phyloP scores from a whole-genome alignment of 2,888 invertebrate genomes.

The Eucriotettix oculatus region DNA sequence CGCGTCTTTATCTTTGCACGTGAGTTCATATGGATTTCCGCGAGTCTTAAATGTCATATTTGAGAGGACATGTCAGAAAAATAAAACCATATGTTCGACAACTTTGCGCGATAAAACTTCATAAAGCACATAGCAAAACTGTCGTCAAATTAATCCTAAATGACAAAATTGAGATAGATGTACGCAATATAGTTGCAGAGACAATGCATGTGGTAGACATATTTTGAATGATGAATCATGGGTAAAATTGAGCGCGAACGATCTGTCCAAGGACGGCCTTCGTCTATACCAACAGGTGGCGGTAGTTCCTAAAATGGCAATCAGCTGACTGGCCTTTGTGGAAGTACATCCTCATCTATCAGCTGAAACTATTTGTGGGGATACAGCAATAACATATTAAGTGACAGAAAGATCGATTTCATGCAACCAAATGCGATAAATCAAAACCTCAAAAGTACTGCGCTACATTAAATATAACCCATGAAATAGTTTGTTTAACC shows the following conservation, averaged over 20 bases:
- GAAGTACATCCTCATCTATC: too few species aligned
- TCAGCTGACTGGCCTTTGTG: neutral
- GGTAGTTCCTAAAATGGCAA: neutral
- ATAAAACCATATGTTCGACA: neutral
- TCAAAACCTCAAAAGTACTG: too few species aligned
- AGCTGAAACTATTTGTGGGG: too few species aligned
- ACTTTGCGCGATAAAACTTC: neutral
- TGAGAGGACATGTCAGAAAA: neutral
- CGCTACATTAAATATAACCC: too few species aligned
- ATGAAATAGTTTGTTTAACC: too few species aligned
- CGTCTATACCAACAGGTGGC: neutral
- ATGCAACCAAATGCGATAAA: too few species aligned
- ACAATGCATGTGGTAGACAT: conserved; percentile 10
- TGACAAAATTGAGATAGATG: conserved; percentile 1
- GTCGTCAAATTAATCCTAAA: neutral
- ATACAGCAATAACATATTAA: too few species aligned
- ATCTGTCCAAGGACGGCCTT: conserved; percentile 8
- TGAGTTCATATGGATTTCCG: conserved; percentile 1
- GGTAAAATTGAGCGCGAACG: conserved; percentile 12
- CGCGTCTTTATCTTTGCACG: conserved; percentile 6
- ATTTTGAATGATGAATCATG: conserved; percentile 11
- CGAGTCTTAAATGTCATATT: neutral
- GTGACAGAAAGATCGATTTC: too few species aligned
- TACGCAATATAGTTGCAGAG: conserved; percentile 7
- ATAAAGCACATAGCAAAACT: neutral